Percentiles rank a stretch among this genome's conserved stretches.
Evolutionary conservation across 2,113 vertebrate species (phyloP).

Genomic region (Microcebus murinus): DNA sequence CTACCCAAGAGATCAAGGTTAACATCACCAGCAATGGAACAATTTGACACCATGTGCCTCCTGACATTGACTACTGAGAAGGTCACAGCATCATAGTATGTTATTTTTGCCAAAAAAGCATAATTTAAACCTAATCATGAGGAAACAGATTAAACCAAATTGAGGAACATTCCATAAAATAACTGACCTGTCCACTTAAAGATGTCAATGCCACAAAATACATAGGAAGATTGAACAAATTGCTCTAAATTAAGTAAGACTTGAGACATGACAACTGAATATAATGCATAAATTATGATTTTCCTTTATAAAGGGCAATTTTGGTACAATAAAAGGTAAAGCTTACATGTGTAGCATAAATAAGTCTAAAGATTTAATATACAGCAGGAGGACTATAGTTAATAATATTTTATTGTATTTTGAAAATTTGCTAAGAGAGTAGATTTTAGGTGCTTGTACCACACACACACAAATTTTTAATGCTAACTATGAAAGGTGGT

Average conservation of each 20-base stretch:
- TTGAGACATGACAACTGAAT: neutral
- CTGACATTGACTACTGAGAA: neutral
- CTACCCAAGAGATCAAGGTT: neutral
- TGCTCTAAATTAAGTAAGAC: neutral
- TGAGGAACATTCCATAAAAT: neutral
- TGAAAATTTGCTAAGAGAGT: neutral
- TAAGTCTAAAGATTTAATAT: neutral
- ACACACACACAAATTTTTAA: neutral
- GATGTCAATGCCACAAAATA: neutral
- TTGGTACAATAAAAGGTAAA: neutral
- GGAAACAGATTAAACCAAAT: conserved; percentile 8
- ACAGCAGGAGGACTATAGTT: neutral
- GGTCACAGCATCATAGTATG: neutral
- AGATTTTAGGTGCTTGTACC: neutral
- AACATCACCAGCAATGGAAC: neutral
- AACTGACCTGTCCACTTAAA: neutral
- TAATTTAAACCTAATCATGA: neutral
- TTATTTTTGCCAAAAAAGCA: neutral
- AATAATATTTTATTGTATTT: neutral
- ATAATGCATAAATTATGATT: neutral
- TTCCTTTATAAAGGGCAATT: neutral
- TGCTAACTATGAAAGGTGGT: neutral
- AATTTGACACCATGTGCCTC: neutral
- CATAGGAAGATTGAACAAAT: neutral
- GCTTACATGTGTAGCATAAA: neutral